Base-by-base conservation (phyloP, 2,797 vertebrate genomes). In the Pterois miles region DNA sequence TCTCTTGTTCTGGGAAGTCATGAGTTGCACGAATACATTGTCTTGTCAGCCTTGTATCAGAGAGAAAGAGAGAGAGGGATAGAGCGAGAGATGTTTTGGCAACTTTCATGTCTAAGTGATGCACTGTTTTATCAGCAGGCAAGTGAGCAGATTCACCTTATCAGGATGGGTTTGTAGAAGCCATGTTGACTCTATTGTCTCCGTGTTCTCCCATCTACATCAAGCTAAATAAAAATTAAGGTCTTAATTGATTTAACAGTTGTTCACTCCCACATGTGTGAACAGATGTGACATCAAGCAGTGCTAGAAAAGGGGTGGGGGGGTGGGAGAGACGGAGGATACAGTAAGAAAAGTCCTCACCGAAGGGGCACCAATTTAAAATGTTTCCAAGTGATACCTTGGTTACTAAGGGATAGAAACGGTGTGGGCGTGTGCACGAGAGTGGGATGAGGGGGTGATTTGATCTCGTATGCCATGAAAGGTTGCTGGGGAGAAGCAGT, bases 231-330 rank as follows among this genome's bases (percentile, higher is more conserved):
- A 75, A 86, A 88, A 86, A 85, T 18, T 54, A 88, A 66, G 63
- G 53, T 54, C 65, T 81, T 92, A 92, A 94, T 91, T 93, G 90
- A 90, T 82, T 87, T 86, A 91, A 87, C n/a, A 40, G 67, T 72
- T 77, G 86, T 86, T 86, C 69, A 84, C 81, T 88, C 82, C 85
- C 89, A 86, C 86, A 80, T 86, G 66, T 38, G 50, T 75, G 75
- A 83, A 63, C 85, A 86, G 74, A 83, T 83, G 72, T 65, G 85
- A 78, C 76, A 88, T 74, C 62, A 76, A 27, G 79, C 73, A n/a
- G 67, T 25, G 13, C 50, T 73, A 12, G 48, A 65, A 53, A 63
- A 57, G n/a, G 1, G 36, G 27, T 10, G 9, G 54, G 38, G 7
- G 31, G 27, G 65, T 34, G n/a, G 20, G 72, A 43, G 60, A n/a